Base-by-base conservation (phyloP, 2,888 invertebrate genomes). In the Parascotia fuliginaria region DNA sequence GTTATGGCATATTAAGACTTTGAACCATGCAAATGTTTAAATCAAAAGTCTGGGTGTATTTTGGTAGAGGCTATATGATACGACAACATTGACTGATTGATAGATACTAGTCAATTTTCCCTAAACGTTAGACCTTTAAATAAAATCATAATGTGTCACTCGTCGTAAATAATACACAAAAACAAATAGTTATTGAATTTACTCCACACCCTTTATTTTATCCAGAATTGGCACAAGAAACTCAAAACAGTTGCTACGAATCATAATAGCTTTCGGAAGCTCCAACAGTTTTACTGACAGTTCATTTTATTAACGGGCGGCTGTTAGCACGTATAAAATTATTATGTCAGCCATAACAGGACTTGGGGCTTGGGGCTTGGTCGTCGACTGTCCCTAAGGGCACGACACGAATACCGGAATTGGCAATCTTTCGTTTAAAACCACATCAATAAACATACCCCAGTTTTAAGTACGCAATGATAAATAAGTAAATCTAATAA, bases 291-390 rank as follows among this genome's bases (percentile, higher is more conserved):
- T 56, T 52, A 59, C 48, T 44, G 49, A 39, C 51, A 55, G 34
- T 53, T 57, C 12, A 50, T 51, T 67, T 57, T 52, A 65, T 59
- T 57, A 56, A 51, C 48, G 32, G n/a, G 44, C 39, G 57, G 48
- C 56, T 59, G 61, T 66, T 59, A 55, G 55, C 50, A 64, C 42
- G 57, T 55, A 59, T 61, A 61, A 60, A 64, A 65, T 70, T 59
- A 64, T 60, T 58, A 70, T 56, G 55, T 57, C 52, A 44, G 54
- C 50, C 53, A 52, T 64, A 66, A 66, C 54, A 54, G 67, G 56
- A 58, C 50, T 55, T 28, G 45, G 55, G 67, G 62, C 50, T 55
- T 28, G 45, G 55, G 67, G 62, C 60, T 60, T 48, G 62, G 60
- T 46, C 47, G 38, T 13, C 54, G 14, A 13, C 43, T 22, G 58